phyloP scores from a whole-genome alignment of 2,113 vertebrate species.

The Mormyrus iriodes region DNA sequence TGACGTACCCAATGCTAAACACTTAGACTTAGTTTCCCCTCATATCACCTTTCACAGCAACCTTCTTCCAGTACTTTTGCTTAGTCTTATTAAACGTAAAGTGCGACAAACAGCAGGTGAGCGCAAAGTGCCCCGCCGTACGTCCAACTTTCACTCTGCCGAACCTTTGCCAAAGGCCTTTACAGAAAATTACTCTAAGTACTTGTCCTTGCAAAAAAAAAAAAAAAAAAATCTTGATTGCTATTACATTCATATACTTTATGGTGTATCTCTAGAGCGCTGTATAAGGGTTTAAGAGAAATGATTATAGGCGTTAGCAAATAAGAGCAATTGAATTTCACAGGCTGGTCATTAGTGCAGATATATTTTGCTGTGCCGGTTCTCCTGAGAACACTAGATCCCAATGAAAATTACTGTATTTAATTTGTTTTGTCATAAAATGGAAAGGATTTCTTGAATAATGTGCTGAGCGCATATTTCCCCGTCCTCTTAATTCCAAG shows the following conservation, averaged over 20 bases:
- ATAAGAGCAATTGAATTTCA: constrained; percentile 20
- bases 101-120: not conserved
- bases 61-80: not conserved
- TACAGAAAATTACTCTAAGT: constrained; percentile 4
- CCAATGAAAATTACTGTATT: constrained; percentile 22
- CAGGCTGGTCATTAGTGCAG: constrained; percentile 13
- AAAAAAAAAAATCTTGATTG: constrained; percentile 12
- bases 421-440: constrained; percentile 29
- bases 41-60: not conserved
- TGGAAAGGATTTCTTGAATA: constrained; percentile 20
- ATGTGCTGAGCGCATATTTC: constrained; percentile 23
- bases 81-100: not conserved
- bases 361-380: constrained; percentile 16
- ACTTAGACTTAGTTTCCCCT: not conserved
- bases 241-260: constrained; percentile 15
- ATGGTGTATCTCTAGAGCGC: constrained; percentile 4
- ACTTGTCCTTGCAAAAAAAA: constrained; percentile 1
- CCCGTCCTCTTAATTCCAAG: constrained; percentile 11
- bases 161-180: not conserved
- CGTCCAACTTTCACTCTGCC: not conserved
- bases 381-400: constrained; percentile 8
- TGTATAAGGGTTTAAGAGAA: constrained; percentile 7
- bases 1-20: not conserved
- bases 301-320: constrained; percentile 20
- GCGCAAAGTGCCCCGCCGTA: not conserved